phyloP scores from a whole-genome alignment of 2,113 vertebrate species.

The Passer domesticus region DNA sequence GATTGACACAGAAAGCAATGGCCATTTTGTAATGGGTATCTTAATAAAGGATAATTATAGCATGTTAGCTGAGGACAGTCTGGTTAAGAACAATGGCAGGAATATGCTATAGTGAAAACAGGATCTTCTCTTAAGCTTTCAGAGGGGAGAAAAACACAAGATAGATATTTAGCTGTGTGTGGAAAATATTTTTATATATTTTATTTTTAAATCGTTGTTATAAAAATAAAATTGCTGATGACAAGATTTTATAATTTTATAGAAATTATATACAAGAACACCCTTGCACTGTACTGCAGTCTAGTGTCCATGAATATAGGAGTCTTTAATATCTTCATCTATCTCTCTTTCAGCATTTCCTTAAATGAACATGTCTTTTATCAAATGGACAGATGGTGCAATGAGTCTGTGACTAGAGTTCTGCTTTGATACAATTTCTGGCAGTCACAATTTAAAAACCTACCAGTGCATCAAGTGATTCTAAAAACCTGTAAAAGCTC shows the following conservation, averaged over 20 bases:
- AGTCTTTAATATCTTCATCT: background rate
- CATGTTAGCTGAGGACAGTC: background rate
- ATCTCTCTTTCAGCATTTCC: slow-evolving; percentile 33
- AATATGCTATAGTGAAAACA: background rate
- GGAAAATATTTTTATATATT: background rate
- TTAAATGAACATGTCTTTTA: slow-evolving; percentile 51
- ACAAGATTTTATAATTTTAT: background rate
- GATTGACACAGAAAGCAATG: background rate
- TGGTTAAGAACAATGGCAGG: background rate
- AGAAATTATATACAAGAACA: background rate
- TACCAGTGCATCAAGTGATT: background rate
- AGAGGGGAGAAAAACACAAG: background rate
- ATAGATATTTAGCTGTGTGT: background rate
- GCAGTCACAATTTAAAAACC: slow-evolving; percentile 38
- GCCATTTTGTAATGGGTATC: background rate
- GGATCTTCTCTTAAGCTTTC: background rate
- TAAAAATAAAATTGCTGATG: background rate
- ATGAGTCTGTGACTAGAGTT: slow-evolving; percentile 60
- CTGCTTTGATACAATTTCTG: slow-evolving; percentile 40
- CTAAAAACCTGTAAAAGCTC: background rate
- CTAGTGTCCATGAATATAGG: background rate
- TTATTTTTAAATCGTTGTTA: background rate
- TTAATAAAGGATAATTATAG: background rate
- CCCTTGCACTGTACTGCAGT: background rate
- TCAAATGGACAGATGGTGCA: slow-evolving; percentile 59